Conservation (phyloP, 2,797 vertebrate species). For the Xenops minutus region DNA sequence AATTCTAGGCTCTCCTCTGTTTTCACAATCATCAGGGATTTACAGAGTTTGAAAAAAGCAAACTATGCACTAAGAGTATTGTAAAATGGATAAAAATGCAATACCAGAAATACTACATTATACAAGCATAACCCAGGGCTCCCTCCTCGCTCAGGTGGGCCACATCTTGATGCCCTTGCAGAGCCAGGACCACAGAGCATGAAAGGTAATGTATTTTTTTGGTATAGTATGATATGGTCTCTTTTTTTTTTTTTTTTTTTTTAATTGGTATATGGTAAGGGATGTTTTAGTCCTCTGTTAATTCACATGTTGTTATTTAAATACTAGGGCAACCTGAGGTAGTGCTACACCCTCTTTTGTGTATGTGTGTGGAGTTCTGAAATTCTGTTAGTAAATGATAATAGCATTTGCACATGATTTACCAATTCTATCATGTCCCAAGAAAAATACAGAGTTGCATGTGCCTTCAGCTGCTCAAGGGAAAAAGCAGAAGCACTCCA, state of each 20-base stretch:
- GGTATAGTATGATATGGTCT: too few relatives aligned
- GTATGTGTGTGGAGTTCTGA: not conserved
- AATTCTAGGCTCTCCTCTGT: not conserved
- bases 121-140: not conserved
- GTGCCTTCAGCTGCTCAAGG: not conserved
- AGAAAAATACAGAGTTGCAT: not conserved
- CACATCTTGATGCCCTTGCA: rapidly evolving
- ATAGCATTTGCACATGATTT: not conserved
- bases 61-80: not conserved
- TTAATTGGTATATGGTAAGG: not conserved
- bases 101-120: not conserved
- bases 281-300: not conserved
- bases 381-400: not conserved
- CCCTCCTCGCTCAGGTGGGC: not conserved
- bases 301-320: not conserved
- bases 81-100: not conserved
- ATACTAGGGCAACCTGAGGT: not conserved
- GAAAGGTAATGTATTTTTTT: not conserved
- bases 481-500: not conserved
- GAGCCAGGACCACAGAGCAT: not conserved
- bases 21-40: not conserved
- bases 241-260: not conserved
- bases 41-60: not conserved
- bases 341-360: not conserved
- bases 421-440: not conserved